A percentile compares a stretch with the other conserved stretches of the same genome.
These are phyloP conservation scores for Marcusenius ussheri DNA, from an alignment of 2,113 vertebrate genomes.

Conservation along the genomic window DNA sequence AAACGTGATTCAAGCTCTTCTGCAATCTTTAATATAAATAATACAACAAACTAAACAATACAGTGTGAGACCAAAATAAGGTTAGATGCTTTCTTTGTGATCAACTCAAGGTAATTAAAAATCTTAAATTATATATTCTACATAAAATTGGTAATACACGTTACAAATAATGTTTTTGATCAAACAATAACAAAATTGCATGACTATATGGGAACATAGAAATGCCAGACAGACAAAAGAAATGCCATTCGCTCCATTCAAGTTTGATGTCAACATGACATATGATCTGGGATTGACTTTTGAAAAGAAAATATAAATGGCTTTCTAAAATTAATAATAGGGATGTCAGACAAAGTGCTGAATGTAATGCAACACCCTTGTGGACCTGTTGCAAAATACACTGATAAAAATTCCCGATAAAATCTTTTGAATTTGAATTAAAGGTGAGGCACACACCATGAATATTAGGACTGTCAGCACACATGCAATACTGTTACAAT, in stretches of 20 bases:
- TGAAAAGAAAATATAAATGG: neutral
- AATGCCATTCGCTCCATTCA: neutral
- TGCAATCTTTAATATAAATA: neutral
- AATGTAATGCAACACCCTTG: neutral
- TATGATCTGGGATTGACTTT: neutral
- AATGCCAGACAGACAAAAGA: neutral
- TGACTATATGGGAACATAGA: neutral
- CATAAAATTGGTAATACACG: neutral
- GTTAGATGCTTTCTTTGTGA: neutral
- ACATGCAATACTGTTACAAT: neutral
- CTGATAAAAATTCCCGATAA: neutral
- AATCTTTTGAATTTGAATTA: neutral
- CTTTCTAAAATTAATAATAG: neutral
- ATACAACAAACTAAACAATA: neutral
- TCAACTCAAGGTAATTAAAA: neutral
- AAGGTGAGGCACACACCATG: neutral
- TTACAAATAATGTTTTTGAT: neutral
- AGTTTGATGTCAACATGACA: neutral
- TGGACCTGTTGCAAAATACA: neutral
- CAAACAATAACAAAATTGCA: neutral
- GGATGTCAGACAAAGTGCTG: neutral
- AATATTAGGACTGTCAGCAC: neutral
- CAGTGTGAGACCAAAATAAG: neutral
- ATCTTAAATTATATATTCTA: neutral
- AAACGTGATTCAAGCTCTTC: neutral